Evolutionary conservation across 2,113 vertebrate genomes (phyloP), one percentile per base, ranked within the genome.

Genomic region (Scolopax mira): DNA sequence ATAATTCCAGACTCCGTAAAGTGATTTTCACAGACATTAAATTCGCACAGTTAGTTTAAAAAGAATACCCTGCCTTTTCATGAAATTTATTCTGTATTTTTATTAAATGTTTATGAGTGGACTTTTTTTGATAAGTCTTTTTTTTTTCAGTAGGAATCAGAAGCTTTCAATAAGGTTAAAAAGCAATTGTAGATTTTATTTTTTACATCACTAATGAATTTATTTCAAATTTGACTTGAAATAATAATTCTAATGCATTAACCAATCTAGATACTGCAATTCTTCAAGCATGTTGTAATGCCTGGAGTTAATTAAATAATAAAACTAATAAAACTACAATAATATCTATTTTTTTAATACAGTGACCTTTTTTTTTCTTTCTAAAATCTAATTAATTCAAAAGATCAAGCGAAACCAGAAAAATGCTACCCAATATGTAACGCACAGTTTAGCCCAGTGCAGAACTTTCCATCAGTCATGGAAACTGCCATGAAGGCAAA

Each of bases 361-460:
- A 44, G 2, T 39, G 2, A n/a, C 1, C 0, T 3, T 5, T 7
- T 33, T 30, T 52, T 62, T 67, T 5, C 7, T 33, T 61, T 62
- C 37, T 55, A 17, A 67, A 93, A 52, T 83, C 5, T 2, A 33
- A 5, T 37, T 60, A 11, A 64, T 71, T 71, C 9, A 44, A 44
- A 85, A 44, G 41, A 73, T 49, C 31, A 83, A 72, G 33, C 27
- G 30, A 75, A 83, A 61, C 16, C 18, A 60, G 39, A 48, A 58
- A 61, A 91, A 46, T 39, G 2, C 17, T 70, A 5, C 19, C 5
- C 75, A 48, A 42, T 79, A 27, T 33, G 5, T 41, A 52, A 51
- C 23, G 14, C 24, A 79, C 18, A 31, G 8, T 64, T 82, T 65
- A 85, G 85, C 8, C 5, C 18, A 18, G 13, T 46, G 25, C 24